Base-by-base conservation (phyloP, 2,888 invertebrate species). In the Coecobrya sp. region DNA sequence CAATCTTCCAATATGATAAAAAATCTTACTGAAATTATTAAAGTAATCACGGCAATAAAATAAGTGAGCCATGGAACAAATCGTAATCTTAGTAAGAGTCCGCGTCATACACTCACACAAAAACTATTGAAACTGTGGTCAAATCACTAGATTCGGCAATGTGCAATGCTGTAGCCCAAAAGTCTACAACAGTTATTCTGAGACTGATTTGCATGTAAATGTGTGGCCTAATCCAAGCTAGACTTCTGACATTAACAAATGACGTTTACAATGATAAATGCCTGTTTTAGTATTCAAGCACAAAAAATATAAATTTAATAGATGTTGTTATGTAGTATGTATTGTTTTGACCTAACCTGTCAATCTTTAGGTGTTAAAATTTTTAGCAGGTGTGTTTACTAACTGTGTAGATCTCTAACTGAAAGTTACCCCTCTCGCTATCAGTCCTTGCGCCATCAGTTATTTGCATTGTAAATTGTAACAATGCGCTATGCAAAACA, bases 21-120 rank as follows among this genome's bases (percentile, higher is more conserved):
- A 52, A 86, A 92, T 84, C 7, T 79, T 52, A 25, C 79, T 65
- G 91, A 88, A 92, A 88, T 68, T 30, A 82, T 82, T 62, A 62
- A 85, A 88, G 65, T 92, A 88, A 88, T 92, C 87, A 62, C 88
- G 22, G 86, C 85, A 84, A 92, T 92, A 92, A 92, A 92, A 92
- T 88, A 88, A 92, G 59, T 92, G 92, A 92, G 88, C 88, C 92
- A 88, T 92, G 88, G 92, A 92, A 87, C 36, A 42, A 87, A 42
- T 86, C 52, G 55, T 55, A 91, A 91, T 42, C 68, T 30, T 42
- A 11, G 25, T 84, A 36, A 82, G 36, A 55, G 16, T 81, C 19
- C 16, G 45, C 49, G 49, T 45, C 19, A 30, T 76, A 42, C 13
- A 36, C n/a, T 13, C 25, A 79, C 27, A 13, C 11, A n/a, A 79